Conservation (phyloP, 2,888 invertebrate species). For the Polydrusus cervinus region DNA sequence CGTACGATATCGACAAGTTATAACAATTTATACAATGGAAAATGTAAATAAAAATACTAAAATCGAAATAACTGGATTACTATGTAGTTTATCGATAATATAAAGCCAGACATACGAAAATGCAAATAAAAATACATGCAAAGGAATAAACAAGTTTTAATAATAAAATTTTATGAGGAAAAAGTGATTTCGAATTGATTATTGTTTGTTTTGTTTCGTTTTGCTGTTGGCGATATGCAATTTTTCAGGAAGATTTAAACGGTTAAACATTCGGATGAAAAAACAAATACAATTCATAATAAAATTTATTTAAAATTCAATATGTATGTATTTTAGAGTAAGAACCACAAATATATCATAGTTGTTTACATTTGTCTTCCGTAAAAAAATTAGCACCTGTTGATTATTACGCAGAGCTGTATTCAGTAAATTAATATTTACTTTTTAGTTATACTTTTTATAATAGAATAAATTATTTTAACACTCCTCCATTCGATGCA, state of each 20-base stretch:
- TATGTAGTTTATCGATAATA: conserved; percentile 6
- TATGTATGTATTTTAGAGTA: no score
- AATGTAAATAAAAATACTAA: neutral
- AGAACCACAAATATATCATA: no score
- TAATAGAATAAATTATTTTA: no score
- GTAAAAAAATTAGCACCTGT: no score
- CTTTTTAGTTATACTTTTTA: no score
- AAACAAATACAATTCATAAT: neutral
- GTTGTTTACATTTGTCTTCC: no score
- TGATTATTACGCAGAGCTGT: no score
- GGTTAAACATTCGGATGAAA: neutral
- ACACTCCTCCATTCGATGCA: no score
- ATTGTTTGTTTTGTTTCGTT: conserved; percentile 38
- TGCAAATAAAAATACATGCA: neutral
- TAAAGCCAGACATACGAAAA: neutral
- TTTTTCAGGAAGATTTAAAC: conserved; percentile 18
- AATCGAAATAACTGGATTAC: neutral
- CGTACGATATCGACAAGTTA: no score
- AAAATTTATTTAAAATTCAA: no score
- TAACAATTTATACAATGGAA: no score
- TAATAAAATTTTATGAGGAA: conserved; percentile 31
- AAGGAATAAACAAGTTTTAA: conserved; percentile 36
- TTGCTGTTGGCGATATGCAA: conserved; percentile 19
- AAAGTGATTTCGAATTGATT: conserved; percentile 39
- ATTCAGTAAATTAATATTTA: no score